Conservation (phyloP, 2,888 invertebrate species). For the Nymphalis polychloros region DNA sequence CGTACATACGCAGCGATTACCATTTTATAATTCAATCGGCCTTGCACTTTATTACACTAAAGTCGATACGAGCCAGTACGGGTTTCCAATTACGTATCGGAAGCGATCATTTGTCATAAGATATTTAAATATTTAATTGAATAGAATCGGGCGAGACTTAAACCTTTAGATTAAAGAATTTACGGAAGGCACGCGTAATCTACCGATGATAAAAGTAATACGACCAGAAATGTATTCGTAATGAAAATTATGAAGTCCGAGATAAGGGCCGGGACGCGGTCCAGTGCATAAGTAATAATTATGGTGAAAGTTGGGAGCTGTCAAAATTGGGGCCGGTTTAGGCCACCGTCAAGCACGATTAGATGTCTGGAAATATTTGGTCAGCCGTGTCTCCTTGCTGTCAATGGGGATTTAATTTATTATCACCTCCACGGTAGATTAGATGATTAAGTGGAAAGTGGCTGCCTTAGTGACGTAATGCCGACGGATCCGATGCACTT, state of each 20-base stretch:
- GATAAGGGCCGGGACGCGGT: constrained; percentile 31
- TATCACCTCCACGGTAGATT: constrained; percentile 35
- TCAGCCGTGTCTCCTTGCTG: constrained; percentile 51
- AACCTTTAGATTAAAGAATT: constrained; percentile 26
- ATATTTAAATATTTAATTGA: constrained; percentile 38
- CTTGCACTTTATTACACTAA: constrained; percentile 17
- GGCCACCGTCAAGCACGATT: constrained; percentile 53
- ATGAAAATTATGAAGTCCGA: constrained; percentile 51
- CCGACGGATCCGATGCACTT: constrained; percentile 7
- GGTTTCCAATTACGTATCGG: constrained; percentile 29
- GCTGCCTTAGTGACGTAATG: constrained; percentile 17
- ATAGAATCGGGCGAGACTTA: constrained; percentile 22
- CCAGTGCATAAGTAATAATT: constrained; percentile 74
- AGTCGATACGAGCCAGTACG: constrained; percentile 18
- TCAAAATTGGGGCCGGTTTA: constrained; percentile 52
- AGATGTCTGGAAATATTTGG: constrained; percentile 65
- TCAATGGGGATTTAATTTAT: constrained; percentile 45
- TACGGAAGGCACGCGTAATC: constrained; percentile 36
- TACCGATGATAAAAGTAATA: constrained; percentile 41
- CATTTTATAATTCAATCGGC: constrained; percentile 24
- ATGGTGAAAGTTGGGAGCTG: constrained; percentile 72
- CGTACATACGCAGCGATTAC: not conserved
- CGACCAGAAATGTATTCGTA: constrained; percentile 39
- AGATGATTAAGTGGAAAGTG: constrained; percentile 33
- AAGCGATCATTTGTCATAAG: constrained; percentile 30